These are phyloP conservation scores for Stichodactyla mertensii DNA, from an alignment of 64 coral and sea anemone species.

Conservation along the genomic window DNA sequence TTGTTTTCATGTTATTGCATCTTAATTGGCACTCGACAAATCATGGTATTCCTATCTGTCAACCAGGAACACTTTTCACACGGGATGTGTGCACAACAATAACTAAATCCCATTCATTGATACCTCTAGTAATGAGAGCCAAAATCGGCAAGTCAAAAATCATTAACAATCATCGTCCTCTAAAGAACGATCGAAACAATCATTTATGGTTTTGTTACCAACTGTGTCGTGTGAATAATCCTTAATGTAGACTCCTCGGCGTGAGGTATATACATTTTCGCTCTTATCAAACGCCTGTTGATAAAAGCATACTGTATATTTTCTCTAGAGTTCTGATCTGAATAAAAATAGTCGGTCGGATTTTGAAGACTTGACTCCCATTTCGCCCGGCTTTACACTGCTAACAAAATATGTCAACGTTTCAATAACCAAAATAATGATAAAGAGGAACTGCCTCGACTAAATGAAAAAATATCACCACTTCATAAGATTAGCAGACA, in stretches of 20 bases:
- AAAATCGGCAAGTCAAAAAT: not conserved
- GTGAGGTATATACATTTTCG: not conserved
- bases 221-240: constrained; percentile 3
- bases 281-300: not conserved
- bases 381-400: not conserved
- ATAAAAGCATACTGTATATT: too few species aligned
- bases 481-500: not conserved
- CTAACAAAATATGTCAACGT: not conserved
- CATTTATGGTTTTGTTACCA: not conserved
- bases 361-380: too few species aligned
- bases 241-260: not conserved
- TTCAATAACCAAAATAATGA: not conserved
- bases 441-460: not conserved
- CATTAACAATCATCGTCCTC: not conserved
- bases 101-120: not conserved
- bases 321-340: too few species aligned
- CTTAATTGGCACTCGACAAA: constrained; percentile 20
- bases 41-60: not conserved
- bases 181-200: not conserved
- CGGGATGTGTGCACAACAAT: not conserved
- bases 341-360: too few species aligned
- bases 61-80: constrained; percentile 2
- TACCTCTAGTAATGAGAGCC: not conserved
- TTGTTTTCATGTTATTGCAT: not conserved
- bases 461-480: not conserved